These are phyloP conservation scores for Papilio machaon DNA, from an alignment of 1,140 invertebrate species.

Conservation along the genomic window DNA sequence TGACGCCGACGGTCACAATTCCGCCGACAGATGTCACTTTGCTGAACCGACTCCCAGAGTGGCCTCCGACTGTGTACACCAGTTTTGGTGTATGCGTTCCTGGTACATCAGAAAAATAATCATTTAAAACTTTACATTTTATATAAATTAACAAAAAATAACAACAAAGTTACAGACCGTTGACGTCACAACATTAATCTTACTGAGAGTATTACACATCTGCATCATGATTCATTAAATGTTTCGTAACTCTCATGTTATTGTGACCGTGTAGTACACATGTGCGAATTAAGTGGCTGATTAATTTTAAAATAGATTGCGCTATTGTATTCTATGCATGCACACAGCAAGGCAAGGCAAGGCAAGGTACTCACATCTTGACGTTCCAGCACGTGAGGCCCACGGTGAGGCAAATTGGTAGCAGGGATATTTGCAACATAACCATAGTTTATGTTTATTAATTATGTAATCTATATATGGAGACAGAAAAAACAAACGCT, in stretches of 20 bases:
- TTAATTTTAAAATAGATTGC: constrained; percentile 8
- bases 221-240: no score
- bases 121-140: background rate
- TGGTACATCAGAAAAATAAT: constrained; percentile 7
- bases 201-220: no score
- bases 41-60: background rate
- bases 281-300: background rate
- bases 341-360: background rate
- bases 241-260: no score
- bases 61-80: constrained; percentile 19
- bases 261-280: background rate
- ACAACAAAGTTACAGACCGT: no score
- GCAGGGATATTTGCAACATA: background rate
- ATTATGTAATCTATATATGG: background rate
- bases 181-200: no score
- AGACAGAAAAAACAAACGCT: background rate
- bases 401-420: constrained; percentile 4
- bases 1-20: background rate
- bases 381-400: constrained; percentile 24
- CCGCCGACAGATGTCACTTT: constrained; percentile 10
- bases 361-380: constrained; percentile 14
- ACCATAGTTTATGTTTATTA: background rate
- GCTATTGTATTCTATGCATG: background rate
- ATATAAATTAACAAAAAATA: no score
- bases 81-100: constrained; percentile 16